Evolutionary conservation across 2,888 invertebrate genomes (phyloP).

Genomic region (Macrophya alboannulata): DNA sequence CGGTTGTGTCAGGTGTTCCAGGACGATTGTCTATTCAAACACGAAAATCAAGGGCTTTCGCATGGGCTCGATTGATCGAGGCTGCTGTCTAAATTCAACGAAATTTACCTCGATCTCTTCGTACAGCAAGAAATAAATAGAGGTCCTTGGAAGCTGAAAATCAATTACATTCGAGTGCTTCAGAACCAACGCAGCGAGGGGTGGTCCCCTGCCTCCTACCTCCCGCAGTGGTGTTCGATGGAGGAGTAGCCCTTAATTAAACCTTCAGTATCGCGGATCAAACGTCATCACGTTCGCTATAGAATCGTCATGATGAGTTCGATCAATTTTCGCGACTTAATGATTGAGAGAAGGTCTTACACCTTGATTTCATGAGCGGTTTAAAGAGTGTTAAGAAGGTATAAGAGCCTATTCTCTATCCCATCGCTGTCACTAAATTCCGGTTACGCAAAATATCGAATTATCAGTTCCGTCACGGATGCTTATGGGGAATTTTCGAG

Average conservation of each 20-base stretch:
- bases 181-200: conserved; percentile 37
- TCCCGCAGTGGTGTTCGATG: conserved; percentile 14
- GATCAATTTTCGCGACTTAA: not conserved
- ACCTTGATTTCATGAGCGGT: not conserved
- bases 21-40: not conserved
- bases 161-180: conserved; percentile 50
- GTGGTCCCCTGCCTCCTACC: conserved; percentile 14
- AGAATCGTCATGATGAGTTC: not conserved
- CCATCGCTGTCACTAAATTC: conserved; percentile 3
- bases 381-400: not conserved
- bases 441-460: not conserved
- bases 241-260: conserved; percentile 50
- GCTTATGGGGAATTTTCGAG: not conserved
- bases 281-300: conserved; percentile 37
- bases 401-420: not conserved
- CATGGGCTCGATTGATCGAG: not conserved
- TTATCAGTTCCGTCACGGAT: not conserved
- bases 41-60: conserved; percentile 6
- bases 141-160: conserved; percentile 43
- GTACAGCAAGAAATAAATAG: conserved; percentile 39
- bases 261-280: conserved; percentile 38
- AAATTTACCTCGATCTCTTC: not conserved
- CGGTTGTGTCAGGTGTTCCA: not conserved
- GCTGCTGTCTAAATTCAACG: not conserved
- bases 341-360: not conserved